These are phyloP conservation scores for Branchinecta lindahli DNA, from an alignment of 1,140 invertebrate genomes.

Conservation along the genomic window DNA sequence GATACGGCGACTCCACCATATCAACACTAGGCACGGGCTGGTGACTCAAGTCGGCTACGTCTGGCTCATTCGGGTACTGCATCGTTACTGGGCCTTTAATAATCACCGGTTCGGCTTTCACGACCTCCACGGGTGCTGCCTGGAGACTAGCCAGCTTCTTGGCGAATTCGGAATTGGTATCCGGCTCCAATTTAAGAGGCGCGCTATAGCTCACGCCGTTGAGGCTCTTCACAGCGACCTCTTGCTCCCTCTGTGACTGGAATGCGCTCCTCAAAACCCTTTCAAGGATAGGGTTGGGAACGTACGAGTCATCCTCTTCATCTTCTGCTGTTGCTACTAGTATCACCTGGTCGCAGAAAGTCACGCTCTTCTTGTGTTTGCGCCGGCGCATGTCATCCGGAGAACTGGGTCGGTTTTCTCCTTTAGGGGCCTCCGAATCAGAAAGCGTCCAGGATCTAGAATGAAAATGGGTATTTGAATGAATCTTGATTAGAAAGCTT, in stretches of 20 bases:
- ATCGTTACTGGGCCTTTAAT: conserved; percentile 10
- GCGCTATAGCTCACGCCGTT: background rate
- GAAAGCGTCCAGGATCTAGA: background rate
- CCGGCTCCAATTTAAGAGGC: conserved; percentile 13
- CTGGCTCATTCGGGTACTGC: conserved; percentile 14
- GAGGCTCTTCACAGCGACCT: conserved; percentile 40
- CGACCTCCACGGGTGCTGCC: conserved; percentile 12
- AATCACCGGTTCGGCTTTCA: conserved; percentile 14
- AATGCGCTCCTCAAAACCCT: conserved; percentile 62
- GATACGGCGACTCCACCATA: conserved; percentile 14
- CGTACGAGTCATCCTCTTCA: conserved; percentile 67
- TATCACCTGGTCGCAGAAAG: conserved; percentile 82
- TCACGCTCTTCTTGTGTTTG: conserved; percentile 65
- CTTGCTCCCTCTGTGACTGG: conserved; percentile 49
- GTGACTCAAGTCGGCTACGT: conserved; percentile 16
- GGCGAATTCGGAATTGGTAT: conserved; percentile 20
- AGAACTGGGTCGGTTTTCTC: background rate
- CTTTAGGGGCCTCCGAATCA: background rate
- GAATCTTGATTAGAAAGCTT: no score
- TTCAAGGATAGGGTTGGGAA: conserved; percentile 77
- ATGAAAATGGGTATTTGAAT: background rate
- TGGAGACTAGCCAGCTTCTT: conserved; percentile 16
- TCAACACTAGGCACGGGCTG: conserved; percentile 17
- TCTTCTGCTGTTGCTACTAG: conserved; percentile 79
- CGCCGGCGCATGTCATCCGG: conserved; percentile 21